phyloP scores from a whole-genome alignment of 2,888 invertebrate species.

The Eupithecia inturbata region DNA sequence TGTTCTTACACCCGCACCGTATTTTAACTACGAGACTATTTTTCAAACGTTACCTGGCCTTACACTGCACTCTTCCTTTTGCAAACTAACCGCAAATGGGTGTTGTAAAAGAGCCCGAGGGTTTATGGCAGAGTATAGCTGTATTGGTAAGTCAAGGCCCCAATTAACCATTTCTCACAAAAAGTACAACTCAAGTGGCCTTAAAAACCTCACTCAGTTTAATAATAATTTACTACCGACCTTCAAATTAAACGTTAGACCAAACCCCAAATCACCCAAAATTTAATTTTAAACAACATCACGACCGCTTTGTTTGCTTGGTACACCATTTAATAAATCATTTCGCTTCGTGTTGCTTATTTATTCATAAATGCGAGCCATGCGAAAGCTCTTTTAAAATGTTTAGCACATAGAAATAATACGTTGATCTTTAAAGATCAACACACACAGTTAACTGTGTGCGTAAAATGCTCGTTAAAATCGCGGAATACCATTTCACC shows the following conservation, averaged over 20 bases:
- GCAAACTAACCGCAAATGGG: not conserved
- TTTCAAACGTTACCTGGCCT: slow-evolving; percentile 2
- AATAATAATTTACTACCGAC: slow-evolving; percentile 6
- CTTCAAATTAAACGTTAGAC: slow-evolving; percentile 3
- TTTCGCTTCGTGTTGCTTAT: slow-evolving; percentile 27
- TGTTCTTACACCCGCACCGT: slow-evolving; percentile 17
- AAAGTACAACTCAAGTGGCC: not conserved
- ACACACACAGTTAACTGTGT: not conserved
- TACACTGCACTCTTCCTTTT: not conserved
- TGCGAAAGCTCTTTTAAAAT: slow-evolving; percentile 20
- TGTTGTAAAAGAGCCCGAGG: not conserved
- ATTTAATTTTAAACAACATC: slow-evolving; percentile 21
- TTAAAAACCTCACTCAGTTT: not conserved
- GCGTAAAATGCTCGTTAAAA: not conserved
- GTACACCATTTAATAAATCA: slow-evolving; percentile 31
- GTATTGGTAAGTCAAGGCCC: not conserved
- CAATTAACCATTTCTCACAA: not conserved
- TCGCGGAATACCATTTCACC: not conserved
- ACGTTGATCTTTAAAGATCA: too few relatives aligned
- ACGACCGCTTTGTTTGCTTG: slow-evolving; percentile 24
- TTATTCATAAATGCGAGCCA: slow-evolving; percentile 30
- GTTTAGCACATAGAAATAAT: slow-evolving; percentile 27
- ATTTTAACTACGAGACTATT: slow-evolving; percentile 23
- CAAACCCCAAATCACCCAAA: slow-evolving; percentile 15
- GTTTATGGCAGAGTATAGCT: not conserved